These are phyloP conservation scores for Loxodonta africana DNA, from an alignment of 2,113 vertebrate genomes.

Conservation along the genomic window DNA sequence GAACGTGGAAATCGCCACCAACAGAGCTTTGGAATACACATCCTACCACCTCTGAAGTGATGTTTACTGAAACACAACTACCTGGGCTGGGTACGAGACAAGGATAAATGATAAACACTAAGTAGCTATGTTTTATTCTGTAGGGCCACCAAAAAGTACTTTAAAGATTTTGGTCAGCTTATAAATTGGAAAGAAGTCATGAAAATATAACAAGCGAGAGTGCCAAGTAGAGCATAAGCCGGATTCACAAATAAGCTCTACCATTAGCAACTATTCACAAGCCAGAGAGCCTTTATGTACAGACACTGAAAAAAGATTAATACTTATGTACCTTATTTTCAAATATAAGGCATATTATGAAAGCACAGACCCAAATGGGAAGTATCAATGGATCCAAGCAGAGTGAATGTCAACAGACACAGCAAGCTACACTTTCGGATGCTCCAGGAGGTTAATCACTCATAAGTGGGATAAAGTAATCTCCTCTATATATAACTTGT, in stretches of 20 bases:
- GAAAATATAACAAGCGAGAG: slow-evolving; percentile 45
- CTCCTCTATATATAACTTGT: background rate
- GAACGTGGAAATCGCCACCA: slow-evolving; percentile 22
- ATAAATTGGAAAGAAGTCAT: slow-evolving; percentile 12
- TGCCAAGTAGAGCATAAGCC: background rate
- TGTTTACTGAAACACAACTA: slow-evolving; percentile 10
- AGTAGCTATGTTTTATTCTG: slow-evolving; percentile 28
- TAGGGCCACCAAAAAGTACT: background rate
- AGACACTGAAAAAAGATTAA: slow-evolving; percentile 47
- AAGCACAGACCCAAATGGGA: slow-evolving; percentile 39
- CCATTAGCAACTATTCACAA: slow-evolving; percentile 58
- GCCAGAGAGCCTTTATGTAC: background rate
- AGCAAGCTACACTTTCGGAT: slow-evolving; percentile 36
- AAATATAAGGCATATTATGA: background rate
- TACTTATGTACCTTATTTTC: background rate
- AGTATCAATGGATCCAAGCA: background rate
- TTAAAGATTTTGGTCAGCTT: slow-evolving; percentile 9
- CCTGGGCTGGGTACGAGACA: background rate
- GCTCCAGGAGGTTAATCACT: background rate
- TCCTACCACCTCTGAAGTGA: background rate
- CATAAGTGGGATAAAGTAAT: slow-evolving; percentile 24
- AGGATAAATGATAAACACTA: background rate
- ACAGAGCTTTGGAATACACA: background rate
- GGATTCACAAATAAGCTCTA: slow-evolving; percentile 21
- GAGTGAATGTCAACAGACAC: background rate